Base-by-base conservation (phyloP, 1,140 invertebrate genomes). In the Venustaconcha ellipsiformis region DNA sequence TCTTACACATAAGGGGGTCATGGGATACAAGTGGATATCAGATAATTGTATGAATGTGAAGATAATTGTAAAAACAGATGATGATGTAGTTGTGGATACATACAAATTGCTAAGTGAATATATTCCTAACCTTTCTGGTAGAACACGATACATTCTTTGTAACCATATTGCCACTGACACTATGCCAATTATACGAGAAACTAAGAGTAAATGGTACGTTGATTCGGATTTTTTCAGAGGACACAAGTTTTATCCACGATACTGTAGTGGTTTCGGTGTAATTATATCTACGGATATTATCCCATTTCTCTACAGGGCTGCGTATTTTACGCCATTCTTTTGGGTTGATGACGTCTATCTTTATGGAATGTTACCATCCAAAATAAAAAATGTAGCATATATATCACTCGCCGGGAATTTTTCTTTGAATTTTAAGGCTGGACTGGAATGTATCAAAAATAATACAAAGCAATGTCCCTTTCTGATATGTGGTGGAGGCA, bases 1-100 rank as follows among this genome's bases (percentile, higher is more conserved):
- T 73, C 72, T 88, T 4, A 88, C 87, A 6, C 77, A 84, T 55
- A 89, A 89, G 70, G 95, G 97, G 83, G 93, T 94, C 4, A 95
- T 95, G 93, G 93, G 92, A 6, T 92, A 96, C 55, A 95, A 95
- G 37, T 48, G 37, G 37, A 48, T 48, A 67, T 91, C 92, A 14
- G 93, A 94, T 87, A 92, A 93, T 88, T 93, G 90, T 85, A 83
- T 81, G 80, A 91, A 92, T 82, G 94, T 94, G 14, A 78, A 72
- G 78, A 89, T 88, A 72, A 71, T 92, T 37, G 71, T 91, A 15
- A 92, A 92, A 81, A 85, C 88, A 12, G 91, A 92, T 55, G 75
- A 77, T 20, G 75, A 77, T 72, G 63, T 67, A 26, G 67, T 70
- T 56, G 70, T 77, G 48, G 60, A 77, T 57, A 67, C 69, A 20